Percentiles rank a stretch among this genome's conserved stretches.
Conservation (phyloP, 2,113 vertebrate species). For the Platycercus adscitus region DNA sequence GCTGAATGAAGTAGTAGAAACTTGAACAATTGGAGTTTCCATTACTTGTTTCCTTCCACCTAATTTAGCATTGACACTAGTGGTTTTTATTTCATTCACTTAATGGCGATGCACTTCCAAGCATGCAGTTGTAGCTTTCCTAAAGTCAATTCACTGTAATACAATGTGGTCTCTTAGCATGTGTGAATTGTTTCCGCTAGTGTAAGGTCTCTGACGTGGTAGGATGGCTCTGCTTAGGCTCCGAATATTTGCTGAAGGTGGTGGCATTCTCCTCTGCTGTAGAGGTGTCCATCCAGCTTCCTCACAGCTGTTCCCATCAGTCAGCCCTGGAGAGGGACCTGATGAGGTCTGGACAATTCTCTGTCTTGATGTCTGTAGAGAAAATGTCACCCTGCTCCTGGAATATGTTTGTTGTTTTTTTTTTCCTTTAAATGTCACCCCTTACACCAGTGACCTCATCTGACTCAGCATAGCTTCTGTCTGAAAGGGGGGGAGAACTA, state of each 20-base stretch:
- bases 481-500: neutral
- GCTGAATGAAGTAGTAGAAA: neutral
- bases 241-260: neutral
- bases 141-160: neutral
- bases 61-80: neutral
- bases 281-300: slow-evolving; percentile 4
- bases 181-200: slow-evolving; percentile 36
- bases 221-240: neutral
- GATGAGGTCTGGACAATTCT: slow-evolving; percentile 9
- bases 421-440: slow-evolving; percentile 23
- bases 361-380: neutral
- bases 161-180: neutral
- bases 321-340: neutral
- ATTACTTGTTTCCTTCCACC: slow-evolving; percentile 44
- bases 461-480: neutral
- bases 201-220: neutral
- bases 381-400: slow-evolving; percentile 35
- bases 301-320: neutral
- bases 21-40: slow-evolving; percentile 47
- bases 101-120: neutral
- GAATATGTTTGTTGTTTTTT: neutral
- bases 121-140: neutral
- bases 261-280: neutral
- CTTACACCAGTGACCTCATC: slow-evolving; percentile 9
- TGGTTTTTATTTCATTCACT: slow-evolving; percentile 25